Evolutionary conservation across 2,113 vertebrate genomes (phyloP).

Genomic region (Antigone vipio): DNA sequence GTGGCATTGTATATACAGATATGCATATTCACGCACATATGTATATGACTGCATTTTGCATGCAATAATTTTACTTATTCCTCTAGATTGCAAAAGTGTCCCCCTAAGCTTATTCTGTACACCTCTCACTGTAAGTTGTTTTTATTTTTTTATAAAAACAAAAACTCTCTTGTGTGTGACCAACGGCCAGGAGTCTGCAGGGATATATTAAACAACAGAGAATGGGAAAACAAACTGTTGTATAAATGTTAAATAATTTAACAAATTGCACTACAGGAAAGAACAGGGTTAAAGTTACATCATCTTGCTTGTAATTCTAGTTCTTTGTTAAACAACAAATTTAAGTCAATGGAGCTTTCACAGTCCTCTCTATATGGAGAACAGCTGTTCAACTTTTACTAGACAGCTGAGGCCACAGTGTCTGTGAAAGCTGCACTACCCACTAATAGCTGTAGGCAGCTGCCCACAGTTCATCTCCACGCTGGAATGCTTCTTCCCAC

Average conservation of each 20-base stretch:
- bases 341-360: slow-evolving; percentile 85
- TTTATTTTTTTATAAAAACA: background rate
- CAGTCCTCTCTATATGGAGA: slow-evolving; percentile 74
- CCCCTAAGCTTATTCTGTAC: background rate
- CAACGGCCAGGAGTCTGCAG: background rate
- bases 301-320: slow-evolving; percentile 71
- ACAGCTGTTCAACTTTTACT: slow-evolving; percentile 92
- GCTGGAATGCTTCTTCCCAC: slow-evolving; percentile 51
- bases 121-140: background rate
- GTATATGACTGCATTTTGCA: background rate
- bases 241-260: slow-evolving; percentile 43
- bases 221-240: background rate
- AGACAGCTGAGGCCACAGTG: slow-evolving; percentile 87
- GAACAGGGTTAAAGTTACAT: slow-evolving; percentile 71
- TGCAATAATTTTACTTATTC: background rate
- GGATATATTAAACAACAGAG: background rate
- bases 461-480: slow-evolving; percentile 81
- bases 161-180: background rate
- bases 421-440: slow-evolving; percentile 71
- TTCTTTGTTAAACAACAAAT: slow-evolving; percentile 75
- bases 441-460: slow-evolving; percentile 79
- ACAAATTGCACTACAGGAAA: slow-evolving; percentile 26
- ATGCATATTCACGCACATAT: background rate
- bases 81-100: background rate
- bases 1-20: background rate